Evolutionary conservation across 1,140 invertebrate species (phyloP), one percentile per base, ranked within the genome.

Genomic region (Dreissena polymorpha): DNA sequence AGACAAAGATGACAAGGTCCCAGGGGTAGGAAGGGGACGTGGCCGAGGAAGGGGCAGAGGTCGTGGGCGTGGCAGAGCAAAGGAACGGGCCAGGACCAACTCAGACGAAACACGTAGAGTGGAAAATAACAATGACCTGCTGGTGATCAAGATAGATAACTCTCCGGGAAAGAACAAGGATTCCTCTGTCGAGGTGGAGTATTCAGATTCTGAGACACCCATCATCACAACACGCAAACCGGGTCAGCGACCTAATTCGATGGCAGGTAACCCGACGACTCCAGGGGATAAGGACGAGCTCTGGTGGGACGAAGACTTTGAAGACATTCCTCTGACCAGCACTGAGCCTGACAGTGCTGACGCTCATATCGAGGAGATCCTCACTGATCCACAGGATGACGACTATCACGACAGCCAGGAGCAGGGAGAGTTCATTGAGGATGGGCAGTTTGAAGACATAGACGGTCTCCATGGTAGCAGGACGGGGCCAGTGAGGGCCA

Each of bases 81-180:
- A 79, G 29, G 75, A 73, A 16, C 63, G 83, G 53, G 10, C 63
- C 21, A 71, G 83, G 55, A 78, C 74, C n/a, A 78, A 53, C 12
- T 78, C 83, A 51, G 78, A 83, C n/a, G 81, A 83, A 21, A 64
- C 23, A 10, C 63, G 85, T 27, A 72, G 81, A 64, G 85, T 86
- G 0, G 85, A 86, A 70, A 72, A 74, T 39, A 74, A 83, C 55
- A 74, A 82, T 23, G 85, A 86, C 53, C 71, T 86, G 12, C 72
- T 86, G 6, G 85, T 86, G 23, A 81, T 86, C 69, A 86, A 86
- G 29, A 77, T 85, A 27, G 78, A 81, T 71, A 86, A 86, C 68
- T 71, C 80, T 65, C 85, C 85, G 14, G 85, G 81, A n/a, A 75
- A 51, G n/a, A 49, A 50, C 53, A 79, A 67, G 39, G 85, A 86